A percentile compares a stretch with the other conserved stretches of the same genome.
Conservation (phyloP, 2,888 invertebrate species). For the Epiblema foenella region DNA sequence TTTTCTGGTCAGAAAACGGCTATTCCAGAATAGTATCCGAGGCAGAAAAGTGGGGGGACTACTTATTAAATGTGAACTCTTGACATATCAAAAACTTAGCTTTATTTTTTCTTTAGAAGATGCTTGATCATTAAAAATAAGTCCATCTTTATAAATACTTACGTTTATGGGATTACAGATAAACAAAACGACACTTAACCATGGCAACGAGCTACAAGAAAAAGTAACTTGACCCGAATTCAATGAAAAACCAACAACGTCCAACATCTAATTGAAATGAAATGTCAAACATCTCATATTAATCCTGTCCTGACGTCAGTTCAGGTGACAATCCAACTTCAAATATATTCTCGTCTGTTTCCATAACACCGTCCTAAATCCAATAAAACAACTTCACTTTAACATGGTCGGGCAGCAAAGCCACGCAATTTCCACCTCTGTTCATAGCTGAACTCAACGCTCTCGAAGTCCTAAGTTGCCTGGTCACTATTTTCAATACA, state of each 20-base stretch:
- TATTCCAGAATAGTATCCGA: no score
- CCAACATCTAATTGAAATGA: background rate
- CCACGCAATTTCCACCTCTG: background rate
- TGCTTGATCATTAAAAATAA: no score
- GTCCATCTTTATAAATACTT: no score
- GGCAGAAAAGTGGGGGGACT: no score
- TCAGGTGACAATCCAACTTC: background rate
- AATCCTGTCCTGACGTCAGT: background rate
- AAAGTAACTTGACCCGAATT: no score
- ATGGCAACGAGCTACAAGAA: no score
- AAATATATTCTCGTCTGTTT: background rate
- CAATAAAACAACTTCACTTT: background rate
- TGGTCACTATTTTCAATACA: slow-evolving; percentile 2
- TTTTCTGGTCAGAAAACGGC: no score
- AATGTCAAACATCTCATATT: background rate
- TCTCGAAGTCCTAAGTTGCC: background rate
- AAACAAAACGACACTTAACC: no score
- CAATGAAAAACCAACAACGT: background rate
- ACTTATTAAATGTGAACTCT: no score
- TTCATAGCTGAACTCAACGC: background rate
- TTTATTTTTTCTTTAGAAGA: no score
- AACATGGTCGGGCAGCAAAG: background rate
- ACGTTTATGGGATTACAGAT: no score
- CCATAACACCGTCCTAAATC: background rate
- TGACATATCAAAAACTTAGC: no score